Evolutionary conservation across 2,888 invertebrate genomes (phyloP).

Genomic region (Drosophila incognita): DNA sequence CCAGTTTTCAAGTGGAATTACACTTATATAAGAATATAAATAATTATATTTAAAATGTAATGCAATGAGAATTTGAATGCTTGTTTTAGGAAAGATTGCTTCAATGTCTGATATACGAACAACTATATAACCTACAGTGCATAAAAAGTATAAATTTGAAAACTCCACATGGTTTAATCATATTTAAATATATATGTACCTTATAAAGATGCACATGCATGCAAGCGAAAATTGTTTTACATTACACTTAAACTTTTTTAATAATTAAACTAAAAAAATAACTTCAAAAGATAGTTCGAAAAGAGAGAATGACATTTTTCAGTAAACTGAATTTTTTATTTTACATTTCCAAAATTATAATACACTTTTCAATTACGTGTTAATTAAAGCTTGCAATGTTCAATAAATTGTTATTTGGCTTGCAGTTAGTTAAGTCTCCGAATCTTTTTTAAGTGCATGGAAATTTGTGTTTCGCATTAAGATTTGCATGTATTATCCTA

Average conservation of each 20-base stretch:
- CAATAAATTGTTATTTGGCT: neutral
- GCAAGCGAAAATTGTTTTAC: neutral
- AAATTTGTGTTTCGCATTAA: neutral
- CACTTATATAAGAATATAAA: neutral
- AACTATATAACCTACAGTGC: neutral
- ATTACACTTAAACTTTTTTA: neutral
- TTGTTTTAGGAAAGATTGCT: neutral
- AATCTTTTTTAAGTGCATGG: neutral
- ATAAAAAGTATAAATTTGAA: neutral
- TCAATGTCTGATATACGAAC: neutral
- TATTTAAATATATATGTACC: neutral
- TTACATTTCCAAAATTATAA: neutral
- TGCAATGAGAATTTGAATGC: neutral
- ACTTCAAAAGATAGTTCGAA: neutral
- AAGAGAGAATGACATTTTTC: neutral
- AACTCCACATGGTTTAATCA: neutral
- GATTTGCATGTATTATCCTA: neutral
- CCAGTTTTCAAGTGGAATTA: neutral
- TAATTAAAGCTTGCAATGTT: neutral
- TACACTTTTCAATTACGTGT: neutral
- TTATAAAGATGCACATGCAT: neutral
- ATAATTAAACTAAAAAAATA: neutral
- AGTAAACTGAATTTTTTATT: neutral
- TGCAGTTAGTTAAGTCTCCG: conserved; percentile 13
- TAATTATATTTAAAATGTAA: neutral